Conservation (phyloP, 2,797 vertebrate species). For the Muraenolepis orangiensis region DNA sequence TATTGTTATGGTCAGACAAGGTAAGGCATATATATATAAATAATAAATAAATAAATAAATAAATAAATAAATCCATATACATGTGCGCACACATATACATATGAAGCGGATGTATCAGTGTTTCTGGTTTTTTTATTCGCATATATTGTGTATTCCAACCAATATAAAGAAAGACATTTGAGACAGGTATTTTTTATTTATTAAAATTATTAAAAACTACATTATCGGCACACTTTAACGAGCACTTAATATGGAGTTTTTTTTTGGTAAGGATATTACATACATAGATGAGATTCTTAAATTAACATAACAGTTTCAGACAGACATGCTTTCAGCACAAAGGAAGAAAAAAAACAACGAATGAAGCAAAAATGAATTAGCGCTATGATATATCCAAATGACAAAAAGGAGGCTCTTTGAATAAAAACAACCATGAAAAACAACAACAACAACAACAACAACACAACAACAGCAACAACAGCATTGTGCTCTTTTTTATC, state of each 20-base stretch:
- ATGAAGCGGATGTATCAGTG: not conserved
- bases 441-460: too few relatives aligned
- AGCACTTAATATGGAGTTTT: conserved; percentile 73
- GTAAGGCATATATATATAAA: not conserved
- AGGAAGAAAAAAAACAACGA: conserved; percentile 49
- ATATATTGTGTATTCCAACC: not conserved
- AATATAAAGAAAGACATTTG: conserved; percentile 26
- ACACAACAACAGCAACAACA: too few relatives aligned
- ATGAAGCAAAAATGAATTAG: conserved; percentile 44
- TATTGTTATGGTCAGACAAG: conserved; percentile 15
- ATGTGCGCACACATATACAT: not conserved
- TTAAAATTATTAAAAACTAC: conserved; percentile 83
- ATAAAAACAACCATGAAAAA: conserved; percentile 38
- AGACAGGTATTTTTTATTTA: conserved; percentile 73
- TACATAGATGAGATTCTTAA: conserved; percentile 69
- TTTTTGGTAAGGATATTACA: conserved; percentile 68
- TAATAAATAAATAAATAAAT: too few relatives aligned
- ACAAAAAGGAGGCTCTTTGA: conserved; percentile 56
- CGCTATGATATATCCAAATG: conserved; percentile 53
- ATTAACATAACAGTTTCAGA: conserved; percentile 73
- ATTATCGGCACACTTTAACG: conserved; percentile 78
- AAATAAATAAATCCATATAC: too few relatives aligned
- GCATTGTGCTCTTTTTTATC: conserved; percentile 67
- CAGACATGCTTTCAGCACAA: conserved; percentile 75
- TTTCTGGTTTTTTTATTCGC: not conserved